A percentile compares a stretch with the other conserved stretches of the same genome.
phyloP scores from a whole-genome alignment of 2,888 invertebrate species.

The Lasioglossum calceatum region DNA sequence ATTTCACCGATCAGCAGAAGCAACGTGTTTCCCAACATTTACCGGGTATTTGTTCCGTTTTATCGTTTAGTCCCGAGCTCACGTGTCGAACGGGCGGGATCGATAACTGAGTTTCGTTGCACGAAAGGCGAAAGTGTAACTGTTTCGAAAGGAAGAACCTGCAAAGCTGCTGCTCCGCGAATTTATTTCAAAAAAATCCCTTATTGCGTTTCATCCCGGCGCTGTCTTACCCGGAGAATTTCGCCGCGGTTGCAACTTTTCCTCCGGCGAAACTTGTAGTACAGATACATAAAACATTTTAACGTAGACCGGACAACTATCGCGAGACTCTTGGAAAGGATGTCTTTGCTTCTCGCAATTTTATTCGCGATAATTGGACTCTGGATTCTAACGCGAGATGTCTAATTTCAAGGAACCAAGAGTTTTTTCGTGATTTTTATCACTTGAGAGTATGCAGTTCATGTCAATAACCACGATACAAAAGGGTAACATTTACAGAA shows the following conservation, averaged over 20 bases:
- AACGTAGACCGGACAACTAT: neutral
- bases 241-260: neutral
- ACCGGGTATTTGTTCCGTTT: conserved; percentile 7
- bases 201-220: neutral
- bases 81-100: neutral
- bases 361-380: neutral
- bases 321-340: neutral
- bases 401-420: neutral
- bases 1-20: conserved; percentile 14
- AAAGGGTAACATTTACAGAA: neutral
- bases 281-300: neutral
- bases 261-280: neutral
- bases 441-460: too few species aligned
- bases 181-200: neutral
- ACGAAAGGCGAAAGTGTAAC: conserved; percentile 10
- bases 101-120: neutral
- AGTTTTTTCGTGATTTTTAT: too few species aligned
- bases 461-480: neutral
- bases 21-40: conserved; percentile 19
- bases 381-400: neutral
- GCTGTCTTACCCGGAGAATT: neutral
- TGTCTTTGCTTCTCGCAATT: neutral
- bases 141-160: neutral
- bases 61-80: neutral
- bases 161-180: neutral